Evolutionary conservation across 1,140 invertebrate species (phyloP).

Genomic region (Thrips palmi): DNA sequence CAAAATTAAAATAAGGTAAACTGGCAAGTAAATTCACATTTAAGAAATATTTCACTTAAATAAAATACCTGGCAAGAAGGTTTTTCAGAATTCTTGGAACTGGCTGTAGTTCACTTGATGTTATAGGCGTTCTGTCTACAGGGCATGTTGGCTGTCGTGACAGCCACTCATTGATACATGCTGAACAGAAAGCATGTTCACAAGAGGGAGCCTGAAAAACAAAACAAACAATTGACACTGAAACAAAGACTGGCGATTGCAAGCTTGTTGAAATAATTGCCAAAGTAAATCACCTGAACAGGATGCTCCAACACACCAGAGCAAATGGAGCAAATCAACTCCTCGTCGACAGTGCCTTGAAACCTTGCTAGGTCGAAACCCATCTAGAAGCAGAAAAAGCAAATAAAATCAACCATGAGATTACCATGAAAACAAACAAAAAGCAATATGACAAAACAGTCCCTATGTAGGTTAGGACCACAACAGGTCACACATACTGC

Average conservation of each 20-base stretch:
- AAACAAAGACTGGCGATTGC: not conserved
- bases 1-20: not conserved
- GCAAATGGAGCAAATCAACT: conserved; percentile 81
- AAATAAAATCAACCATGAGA: no score
- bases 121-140: conserved; percentile 75
- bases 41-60: not conserved
- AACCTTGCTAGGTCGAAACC: conserved; percentile 78
- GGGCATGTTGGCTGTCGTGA: conserved; percentile 82
- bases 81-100: conserved; percentile 85
- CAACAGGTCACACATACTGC: no score
- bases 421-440: no score
- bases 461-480: no score
- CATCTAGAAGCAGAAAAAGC: no score
- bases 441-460: no score
- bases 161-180: conserved; percentile 89
- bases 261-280: not conserved
- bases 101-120: conserved; percentile 65
- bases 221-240: conserved; percentile 7
- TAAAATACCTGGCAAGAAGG: conserved; percentile 51
- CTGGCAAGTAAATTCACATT: conserved; percentile 9
- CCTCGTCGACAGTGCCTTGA: conserved; percentile 80
- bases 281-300: conserved; percentile 45
- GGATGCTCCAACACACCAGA: conserved; percentile 79
- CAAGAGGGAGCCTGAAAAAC: conserved; percentile 69
- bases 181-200: conserved; percentile 88